A percentile compares a stretch with the other conserved stretches of the same genome.
Evolutionary conservation across 2,888 invertebrate species (phyloP).

Genomic region (Latrodectus elegans): DNA sequence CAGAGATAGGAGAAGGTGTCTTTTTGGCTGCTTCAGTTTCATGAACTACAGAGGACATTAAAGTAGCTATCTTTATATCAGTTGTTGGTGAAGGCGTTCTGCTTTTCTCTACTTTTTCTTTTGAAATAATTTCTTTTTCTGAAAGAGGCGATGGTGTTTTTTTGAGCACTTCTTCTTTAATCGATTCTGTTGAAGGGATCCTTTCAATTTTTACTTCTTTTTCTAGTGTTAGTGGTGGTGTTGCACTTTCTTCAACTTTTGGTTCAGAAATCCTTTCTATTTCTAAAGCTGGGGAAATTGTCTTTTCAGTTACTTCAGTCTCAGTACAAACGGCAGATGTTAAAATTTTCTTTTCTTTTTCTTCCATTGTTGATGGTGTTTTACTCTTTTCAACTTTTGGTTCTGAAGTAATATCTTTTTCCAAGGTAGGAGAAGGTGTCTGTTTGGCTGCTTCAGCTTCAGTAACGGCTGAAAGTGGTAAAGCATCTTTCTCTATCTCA

Average conservation of each 20-base stretch:
- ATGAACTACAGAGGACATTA: neutral
- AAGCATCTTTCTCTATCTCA: neutral
- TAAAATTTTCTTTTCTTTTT: neutral
- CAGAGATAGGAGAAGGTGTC: too few relatives aligned
- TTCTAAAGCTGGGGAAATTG: neutral
- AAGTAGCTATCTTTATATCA: neutral
- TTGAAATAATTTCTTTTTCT: neutral
- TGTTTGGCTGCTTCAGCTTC: neutral
- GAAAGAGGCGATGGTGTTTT: neutral
- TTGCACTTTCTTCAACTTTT: neutral
- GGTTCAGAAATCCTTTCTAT: neutral
- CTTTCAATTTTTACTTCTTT: neutral
- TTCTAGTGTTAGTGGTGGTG: neutral
- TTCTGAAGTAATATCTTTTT: neutral
- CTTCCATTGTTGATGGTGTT: neutral
- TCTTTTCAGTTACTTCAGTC: neutral
- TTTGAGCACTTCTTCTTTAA: neutral
- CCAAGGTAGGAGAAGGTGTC: neutral
- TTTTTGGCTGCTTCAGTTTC: neutral
- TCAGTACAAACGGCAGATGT: neutral
- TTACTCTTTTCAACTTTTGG: slow-evolving; percentile 1
- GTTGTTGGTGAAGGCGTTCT: neutral
- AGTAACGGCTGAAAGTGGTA: neutral
- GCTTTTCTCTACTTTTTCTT: neutral
- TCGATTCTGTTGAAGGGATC: neutral